phyloP scores from a whole-genome alignment of 2,113 vertebrate genomes.

The Nyctibius bracteatus region DNA sequence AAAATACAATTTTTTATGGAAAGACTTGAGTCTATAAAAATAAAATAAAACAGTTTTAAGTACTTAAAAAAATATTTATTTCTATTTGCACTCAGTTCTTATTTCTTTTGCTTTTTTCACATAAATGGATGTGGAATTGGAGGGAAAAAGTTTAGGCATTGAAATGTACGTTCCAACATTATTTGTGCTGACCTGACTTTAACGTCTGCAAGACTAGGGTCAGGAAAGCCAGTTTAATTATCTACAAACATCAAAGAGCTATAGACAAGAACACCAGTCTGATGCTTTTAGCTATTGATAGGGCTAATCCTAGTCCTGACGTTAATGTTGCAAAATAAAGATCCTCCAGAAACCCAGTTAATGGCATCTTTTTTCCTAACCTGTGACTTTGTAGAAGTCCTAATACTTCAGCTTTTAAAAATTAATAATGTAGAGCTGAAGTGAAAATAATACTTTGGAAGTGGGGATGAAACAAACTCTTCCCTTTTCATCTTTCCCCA shows the following conservation, averaged over 20 bases:
- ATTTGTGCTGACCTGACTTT: background rate
- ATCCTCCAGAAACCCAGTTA: background rate
- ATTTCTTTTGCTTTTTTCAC: background rate
- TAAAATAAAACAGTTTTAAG: background rate
- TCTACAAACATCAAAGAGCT: background rate
- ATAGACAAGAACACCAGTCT: background rate
- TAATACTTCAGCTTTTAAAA: background rate
- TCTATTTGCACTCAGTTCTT: background rate
- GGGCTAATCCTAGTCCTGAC: background rate
- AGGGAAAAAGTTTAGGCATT: background rate
- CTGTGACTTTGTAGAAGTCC: background rate
- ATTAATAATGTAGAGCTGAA: background rate
- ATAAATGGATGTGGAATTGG: background rate
- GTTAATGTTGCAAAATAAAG: background rate
- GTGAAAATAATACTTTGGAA: slow-evolving; percentile 18
- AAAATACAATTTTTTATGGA: background rate
- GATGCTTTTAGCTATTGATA: background rate
- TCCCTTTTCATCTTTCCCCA: slow-evolving; percentile 26
- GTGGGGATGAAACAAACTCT: background rate
- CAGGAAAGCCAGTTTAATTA: background rate
- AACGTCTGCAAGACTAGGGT: background rate
- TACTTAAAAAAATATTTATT: background rate
- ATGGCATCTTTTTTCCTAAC: background rate
- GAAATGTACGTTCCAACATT: background rate
- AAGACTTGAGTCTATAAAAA: background rate